A percentile compares a stretch with the other conserved stretches of the same genome.
phyloP scores from a whole-genome alignment of 2,797 vertebrate genomes.

The Catamblyrhynchus diadema region DNA sequence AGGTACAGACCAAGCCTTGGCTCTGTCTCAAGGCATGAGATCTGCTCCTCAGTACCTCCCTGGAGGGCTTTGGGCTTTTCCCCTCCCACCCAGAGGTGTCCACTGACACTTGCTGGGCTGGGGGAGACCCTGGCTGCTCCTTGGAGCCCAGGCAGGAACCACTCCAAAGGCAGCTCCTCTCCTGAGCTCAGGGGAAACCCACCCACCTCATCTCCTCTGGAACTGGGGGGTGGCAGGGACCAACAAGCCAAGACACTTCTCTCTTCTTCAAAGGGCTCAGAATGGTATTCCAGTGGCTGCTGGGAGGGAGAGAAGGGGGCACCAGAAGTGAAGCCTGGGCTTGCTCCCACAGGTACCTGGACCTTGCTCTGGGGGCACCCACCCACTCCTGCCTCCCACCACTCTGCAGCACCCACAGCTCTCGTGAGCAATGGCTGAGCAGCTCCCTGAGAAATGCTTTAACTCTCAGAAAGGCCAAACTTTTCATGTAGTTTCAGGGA shows the following conservation, averaged over 20 bases:
- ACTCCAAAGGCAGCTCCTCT: background rate
- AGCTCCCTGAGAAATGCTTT: background rate
- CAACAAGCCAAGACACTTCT: background rate
- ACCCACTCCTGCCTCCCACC: background rate
- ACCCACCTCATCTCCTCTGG: background rate
- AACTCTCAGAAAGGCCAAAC: constrained; percentile 20
- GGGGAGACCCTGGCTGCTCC: background rate
- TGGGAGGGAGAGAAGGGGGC: background rate
- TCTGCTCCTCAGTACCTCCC: background rate
- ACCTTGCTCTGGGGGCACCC: background rate
- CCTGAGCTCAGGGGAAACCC: background rate
- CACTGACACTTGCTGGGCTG: background rate
- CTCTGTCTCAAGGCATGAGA: background rate
- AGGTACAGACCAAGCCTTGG: background rate
- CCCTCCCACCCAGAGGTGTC: background rate
- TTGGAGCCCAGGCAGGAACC: background rate
- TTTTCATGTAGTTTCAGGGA: background rate
- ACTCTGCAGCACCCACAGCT: constrained; percentile 2
- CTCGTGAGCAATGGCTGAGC: background rate
- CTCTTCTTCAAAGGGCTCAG: constrained; percentile 31
- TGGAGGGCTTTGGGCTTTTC: background rate
- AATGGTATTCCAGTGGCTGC: background rate
- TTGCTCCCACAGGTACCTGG: background rate
- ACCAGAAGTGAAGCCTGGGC: background rate
- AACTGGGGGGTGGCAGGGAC: background rate